Evolutionary conservation across 2,888 invertebrate species (phyloP).

Genomic region (Marronus borbonicus): DNA sequence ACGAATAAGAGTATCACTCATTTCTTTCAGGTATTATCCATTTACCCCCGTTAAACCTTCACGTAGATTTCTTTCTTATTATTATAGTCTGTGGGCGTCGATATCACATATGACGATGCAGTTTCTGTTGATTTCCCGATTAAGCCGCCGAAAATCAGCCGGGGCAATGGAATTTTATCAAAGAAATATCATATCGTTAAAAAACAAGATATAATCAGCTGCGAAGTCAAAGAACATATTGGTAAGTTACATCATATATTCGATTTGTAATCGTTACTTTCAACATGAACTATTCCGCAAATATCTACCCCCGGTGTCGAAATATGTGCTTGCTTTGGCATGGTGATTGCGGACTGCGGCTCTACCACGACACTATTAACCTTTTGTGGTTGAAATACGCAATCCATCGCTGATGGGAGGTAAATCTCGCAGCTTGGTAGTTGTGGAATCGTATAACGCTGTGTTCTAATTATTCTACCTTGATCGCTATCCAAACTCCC

Average conservation of each 20-base stretch:
- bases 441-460: too few relatives aligned
- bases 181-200: not conserved
- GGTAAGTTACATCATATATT: slow-evolving; percentile 18
- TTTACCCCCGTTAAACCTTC: not conserved
- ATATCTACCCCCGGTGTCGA: too few relatives aligned
- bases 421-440: too few relatives aligned
- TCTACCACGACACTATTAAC: too few relatives aligned
- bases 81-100: slow-evolving; percentile 45
- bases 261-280: not conserved
- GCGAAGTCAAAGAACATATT: slow-evolving; percentile 9
- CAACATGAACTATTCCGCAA: not conserved
- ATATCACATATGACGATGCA: slow-evolving; percentile 48
- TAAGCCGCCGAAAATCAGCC: not conserved
- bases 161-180: not conserved
- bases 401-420: too few relatives aligned
- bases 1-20: slow-evolving; percentile 56
- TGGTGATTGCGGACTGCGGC: too few relatives aligned
- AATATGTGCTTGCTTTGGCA: too few relatives aligned
- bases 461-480: too few relatives aligned
- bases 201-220: slow-evolving; percentile 10
- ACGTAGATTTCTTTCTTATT: not conserved
- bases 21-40: slow-evolving; percentile 56
- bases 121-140: slow-evolving; percentile 24
- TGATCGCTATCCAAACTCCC: too few relatives aligned
- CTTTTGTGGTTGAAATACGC: too few relatives aligned